Evolutionary conservation across 2,113 vertebrate species (phyloP).

Genomic region (Drymodes brunneopygia): DNA sequence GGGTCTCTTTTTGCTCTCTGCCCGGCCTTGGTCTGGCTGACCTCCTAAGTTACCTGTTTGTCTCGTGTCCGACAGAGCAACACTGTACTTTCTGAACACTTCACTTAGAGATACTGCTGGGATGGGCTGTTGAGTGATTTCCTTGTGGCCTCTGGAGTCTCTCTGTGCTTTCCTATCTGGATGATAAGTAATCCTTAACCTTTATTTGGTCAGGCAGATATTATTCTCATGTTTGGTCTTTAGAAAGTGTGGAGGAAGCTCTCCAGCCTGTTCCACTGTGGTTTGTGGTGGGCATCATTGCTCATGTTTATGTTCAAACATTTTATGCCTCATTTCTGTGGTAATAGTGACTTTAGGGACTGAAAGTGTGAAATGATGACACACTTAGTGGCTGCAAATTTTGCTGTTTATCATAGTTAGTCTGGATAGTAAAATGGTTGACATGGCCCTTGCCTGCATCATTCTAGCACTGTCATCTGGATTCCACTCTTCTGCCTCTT

Average conservation of each 20-base stretch:
- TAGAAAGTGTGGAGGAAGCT: neutral
- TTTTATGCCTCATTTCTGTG: neutral
- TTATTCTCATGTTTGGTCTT: neutral
- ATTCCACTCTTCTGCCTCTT: neutral
- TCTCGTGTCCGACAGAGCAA: too few species aligned
- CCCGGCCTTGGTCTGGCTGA: too few species aligned
- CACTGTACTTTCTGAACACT: neutral
- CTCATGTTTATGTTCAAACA: neutral
- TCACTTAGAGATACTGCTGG: neutral
- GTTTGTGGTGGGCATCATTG: neutral
- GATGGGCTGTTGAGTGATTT: neutral
- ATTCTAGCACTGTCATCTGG: neutral
- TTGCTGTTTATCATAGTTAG: neutral
- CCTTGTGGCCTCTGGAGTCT: neutral
- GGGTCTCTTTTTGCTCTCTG: too few species aligned
- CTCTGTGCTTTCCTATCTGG: neutral
- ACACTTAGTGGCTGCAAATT: neutral
- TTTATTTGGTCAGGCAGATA: neutral
- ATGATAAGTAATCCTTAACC: neutral
- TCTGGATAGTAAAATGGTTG: neutral
- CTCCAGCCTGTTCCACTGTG: neutral
- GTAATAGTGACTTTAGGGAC: neutral
- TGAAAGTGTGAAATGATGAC: neutral
- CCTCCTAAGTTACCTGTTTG: too few species aligned
- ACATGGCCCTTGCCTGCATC: fast-evolving